phyloP scores from a whole-genome alignment of 2,113 vertebrate species.

The Pristiophorus japonicus region DNA sequence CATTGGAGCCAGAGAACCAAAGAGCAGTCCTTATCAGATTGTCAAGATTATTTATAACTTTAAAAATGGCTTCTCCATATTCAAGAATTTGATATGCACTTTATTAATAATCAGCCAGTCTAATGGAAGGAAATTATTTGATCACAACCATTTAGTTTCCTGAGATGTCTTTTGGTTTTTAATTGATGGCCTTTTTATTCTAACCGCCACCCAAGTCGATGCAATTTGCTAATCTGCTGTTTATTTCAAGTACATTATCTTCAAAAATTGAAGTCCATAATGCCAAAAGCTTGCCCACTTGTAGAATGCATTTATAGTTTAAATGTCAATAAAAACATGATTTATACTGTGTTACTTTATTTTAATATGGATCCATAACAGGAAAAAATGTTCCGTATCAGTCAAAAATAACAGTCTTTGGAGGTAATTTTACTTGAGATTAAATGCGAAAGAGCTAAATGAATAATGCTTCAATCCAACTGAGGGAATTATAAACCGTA shows the following conservation, averaged over 20 bases:
- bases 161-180: not conserved
- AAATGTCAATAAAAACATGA: not conserved
- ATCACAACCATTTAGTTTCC: conserved; percentile 1
- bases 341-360: not conserved
- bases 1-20: too few relatives aligned
- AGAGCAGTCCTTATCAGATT: too few relatives aligned
- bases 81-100: not conserved
- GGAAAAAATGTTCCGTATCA: not conserved
- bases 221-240: not conserved
- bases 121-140: not conserved
- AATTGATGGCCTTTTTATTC: not conserved
- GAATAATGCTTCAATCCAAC: not conserved
- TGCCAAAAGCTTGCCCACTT: not conserved
- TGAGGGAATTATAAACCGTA: not conserved
- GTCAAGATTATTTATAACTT: not conserved
- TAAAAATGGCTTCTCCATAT: not conserved
- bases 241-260: not conserved
- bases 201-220: not conserved
- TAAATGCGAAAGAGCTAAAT: not conserved
- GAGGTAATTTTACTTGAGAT: not conserved
- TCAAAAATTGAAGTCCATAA: not conserved
- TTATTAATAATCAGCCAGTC: not conserved
- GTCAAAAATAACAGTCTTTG: not conserved
- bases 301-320: not conserved
- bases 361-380: not conserved